Evolutionary conservation across 2,797 vertebrate genomes (phyloP).

Genomic region (Melanotaenia maccullochi): DNA sequence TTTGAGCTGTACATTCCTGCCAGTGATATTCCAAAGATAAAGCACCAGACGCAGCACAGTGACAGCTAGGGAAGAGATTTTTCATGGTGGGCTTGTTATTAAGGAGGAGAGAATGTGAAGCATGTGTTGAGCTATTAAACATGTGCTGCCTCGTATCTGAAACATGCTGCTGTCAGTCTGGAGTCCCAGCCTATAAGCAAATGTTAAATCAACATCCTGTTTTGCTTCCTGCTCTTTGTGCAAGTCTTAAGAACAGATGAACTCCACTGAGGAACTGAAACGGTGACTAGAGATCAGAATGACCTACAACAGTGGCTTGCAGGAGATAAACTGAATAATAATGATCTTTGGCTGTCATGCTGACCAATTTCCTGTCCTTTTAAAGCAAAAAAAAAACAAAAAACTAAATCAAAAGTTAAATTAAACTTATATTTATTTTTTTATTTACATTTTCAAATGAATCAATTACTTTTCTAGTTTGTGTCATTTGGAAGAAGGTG

Average conservation of each 20-base stretch:
- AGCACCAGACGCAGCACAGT: conserved; percentile 27
- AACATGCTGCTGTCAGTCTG: conserved; percentile 64
- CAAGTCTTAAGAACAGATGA: conserved; percentile 25
- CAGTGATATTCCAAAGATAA: conserved; percentile 31
- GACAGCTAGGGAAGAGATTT: conserved; percentile 23
- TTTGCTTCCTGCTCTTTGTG: conserved; percentile 67
- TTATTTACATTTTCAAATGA: neutral
- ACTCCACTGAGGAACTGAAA: conserved; percentile 14
- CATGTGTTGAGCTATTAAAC: conserved; percentile 55
- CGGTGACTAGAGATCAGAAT: conserved; percentile 2
- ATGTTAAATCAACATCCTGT: conserved; percentile 64
- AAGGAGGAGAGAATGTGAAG: conserved; percentile 45
- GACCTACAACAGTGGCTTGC: neutral
- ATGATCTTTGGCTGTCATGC: neutral
- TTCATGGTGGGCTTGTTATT: conserved; percentile 53
- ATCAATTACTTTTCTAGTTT: neutral
- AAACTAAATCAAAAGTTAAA: neutral
- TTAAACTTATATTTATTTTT: neutral
- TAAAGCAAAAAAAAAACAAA: neutral
- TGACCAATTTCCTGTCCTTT: neutral
- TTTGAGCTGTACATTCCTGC: conserved; percentile 38
- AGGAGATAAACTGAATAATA: neutral
- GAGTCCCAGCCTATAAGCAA: conserved; percentile 50
- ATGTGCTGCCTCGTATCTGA: conserved; percentile 50
- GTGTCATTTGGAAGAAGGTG: neutral